phyloP scores from a whole-genome alignment of 2,888 invertebrate genomes.

The Trichogramma evanescens region DNA sequence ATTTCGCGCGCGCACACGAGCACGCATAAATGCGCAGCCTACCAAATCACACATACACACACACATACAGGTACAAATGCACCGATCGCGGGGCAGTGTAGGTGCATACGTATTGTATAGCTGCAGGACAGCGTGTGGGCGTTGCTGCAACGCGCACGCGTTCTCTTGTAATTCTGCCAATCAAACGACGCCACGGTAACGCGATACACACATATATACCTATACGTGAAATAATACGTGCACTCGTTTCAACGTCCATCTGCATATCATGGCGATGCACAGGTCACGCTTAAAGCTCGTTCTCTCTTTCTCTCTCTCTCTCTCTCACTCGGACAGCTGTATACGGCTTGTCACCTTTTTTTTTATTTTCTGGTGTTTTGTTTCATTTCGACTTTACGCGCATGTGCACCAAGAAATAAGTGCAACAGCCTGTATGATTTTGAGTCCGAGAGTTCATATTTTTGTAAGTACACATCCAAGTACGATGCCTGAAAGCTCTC shows the following conservation, averaged over 20 bases:
- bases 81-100: background rate
- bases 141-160: conserved; percentile 4
- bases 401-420: too few relatives aligned
- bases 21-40: background rate
- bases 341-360: too few relatives aligned
- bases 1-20: background rate
- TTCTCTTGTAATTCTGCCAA: conserved; percentile 20
- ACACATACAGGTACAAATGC: background rate
- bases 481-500: too few relatives aligned
- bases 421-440: too few relatives aligned
- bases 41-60: conserved; percentile 1
- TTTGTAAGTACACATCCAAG: too few relatives aligned
- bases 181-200: conserved; percentile 19
- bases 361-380: too few relatives aligned
- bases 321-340: background rate
- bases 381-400: too few relatives aligned
- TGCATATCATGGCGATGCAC: too few relatives aligned
- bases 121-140: conserved; percentile 11
- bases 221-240: background rate
- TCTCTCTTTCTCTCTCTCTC: background rate
- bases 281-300: background rate
- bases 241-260: too few relatives aligned
- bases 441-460: too few relatives aligned
- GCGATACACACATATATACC: conserved; percentile 3
- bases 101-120: background rate